Evolutionary conservation across 1,140 invertebrate species (phyloP).

Genomic region (Lordiphosa mommai): DNA sequence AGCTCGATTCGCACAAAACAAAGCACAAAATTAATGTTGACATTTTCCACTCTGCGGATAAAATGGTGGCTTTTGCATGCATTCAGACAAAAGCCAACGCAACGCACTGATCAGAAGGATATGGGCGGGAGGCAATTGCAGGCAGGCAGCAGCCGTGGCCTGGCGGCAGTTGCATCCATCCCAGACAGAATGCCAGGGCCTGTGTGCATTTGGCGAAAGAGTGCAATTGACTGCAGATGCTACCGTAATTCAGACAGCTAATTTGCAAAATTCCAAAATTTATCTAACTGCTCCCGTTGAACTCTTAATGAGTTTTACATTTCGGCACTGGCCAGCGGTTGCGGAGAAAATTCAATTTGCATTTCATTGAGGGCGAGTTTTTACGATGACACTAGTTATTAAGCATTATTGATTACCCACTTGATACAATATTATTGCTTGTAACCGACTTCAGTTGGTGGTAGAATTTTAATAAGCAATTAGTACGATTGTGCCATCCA

Average conservation of each 20-base stretch:
- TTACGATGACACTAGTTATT: conserved; percentile 4
- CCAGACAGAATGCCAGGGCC: conserved; percentile 12
- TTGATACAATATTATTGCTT: too few relatives aligned
- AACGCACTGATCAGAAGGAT: conserved; percentile 17
- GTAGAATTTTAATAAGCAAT: not conserved
- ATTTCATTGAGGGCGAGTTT: conserved; percentile 18
- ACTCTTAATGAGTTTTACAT: conserved; percentile 21
- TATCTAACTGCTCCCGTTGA: conserved; percentile 38
- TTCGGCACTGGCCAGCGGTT: not conserved
- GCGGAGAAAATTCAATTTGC: not conserved
- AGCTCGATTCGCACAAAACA: conserved; percentile 53
- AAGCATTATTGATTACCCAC: not conserved
- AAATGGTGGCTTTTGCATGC: conserved; percentile 38
- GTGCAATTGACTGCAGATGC: conserved; percentile 72
- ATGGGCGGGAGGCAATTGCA: not conserved
- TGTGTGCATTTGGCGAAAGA: conserved; percentile 41
- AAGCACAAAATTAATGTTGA: conserved; percentile 77
- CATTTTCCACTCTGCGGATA: conserved; percentile 73
- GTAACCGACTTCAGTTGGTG: not conserved
- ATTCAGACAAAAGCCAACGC: conserved; percentile 23
- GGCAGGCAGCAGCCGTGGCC: conserved; percentile 11
- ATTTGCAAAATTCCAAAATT: conserved; percentile 68
- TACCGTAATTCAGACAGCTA: conserved; percentile 62
- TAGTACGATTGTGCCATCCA: too few relatives aligned
- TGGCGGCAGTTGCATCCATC: conserved; percentile 19